Evolutionary conservation across 2,888 invertebrate species (phyloP).

Genomic region (Leucania comma): DNA sequence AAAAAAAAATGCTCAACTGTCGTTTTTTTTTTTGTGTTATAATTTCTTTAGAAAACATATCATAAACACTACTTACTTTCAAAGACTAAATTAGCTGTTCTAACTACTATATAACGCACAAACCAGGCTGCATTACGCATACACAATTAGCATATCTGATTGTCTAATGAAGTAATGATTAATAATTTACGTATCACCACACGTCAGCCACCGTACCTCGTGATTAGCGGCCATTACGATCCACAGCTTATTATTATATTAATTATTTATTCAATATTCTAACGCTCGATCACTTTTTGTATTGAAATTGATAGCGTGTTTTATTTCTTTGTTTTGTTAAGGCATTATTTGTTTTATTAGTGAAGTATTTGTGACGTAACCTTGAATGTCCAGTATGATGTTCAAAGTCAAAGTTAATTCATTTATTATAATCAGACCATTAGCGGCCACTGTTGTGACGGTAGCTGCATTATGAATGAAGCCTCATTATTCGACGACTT

Average conservation of each 20-base stretch:
- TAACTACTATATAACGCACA: conserved; percentile 13
- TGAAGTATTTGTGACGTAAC: not conserved
- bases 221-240: conserved; percentile 66
- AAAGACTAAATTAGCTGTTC: not conserved
- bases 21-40: no score
- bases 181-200: conserved; percentile 63
- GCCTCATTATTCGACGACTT: not conserved
- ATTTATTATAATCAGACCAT: not conserved
- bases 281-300: conserved; percentile 46
- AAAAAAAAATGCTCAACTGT: no score
- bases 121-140: conserved; percentile 37
- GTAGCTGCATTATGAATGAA: not conserved
- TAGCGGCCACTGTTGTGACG: not conserved
- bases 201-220: conserved; percentile 64
- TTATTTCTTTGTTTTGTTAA: conserved; percentile 15
- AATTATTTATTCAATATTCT: conserved; percentile 54
- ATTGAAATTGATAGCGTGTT: conserved; percentile 46
- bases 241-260: conserved; percentile 46
- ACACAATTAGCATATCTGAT: conserved; percentile 56
- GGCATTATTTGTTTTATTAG: conserved; percentile 34
- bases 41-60: not conserved
- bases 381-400: conserved; percentile 4
- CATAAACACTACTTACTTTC: not conserved
- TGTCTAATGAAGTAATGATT: conserved; percentile 67
- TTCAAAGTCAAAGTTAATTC: not conserved